phyloP scores from a whole-genome alignment of 2,888 invertebrate genomes.

The Pilophorus perplexus region DNA sequence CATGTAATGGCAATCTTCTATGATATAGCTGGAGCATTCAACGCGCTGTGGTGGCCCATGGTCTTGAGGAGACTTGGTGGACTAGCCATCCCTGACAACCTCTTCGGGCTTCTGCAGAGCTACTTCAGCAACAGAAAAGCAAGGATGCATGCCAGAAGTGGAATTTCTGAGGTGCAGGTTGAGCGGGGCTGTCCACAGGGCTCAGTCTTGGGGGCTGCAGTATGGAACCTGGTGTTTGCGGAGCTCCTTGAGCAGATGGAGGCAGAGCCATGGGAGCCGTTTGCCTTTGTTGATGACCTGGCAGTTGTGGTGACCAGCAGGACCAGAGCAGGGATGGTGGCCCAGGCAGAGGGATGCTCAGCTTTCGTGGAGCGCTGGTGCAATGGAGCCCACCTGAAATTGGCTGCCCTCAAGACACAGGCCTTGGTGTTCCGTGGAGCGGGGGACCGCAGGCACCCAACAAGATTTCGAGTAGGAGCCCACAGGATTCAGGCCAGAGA shows the following conservation, averaged over 20 bases:
- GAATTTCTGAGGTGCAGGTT: background rate
- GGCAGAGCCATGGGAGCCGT: background rate
- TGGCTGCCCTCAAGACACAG: too few relatives aligned
- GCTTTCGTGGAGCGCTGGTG: too few relatives aligned
- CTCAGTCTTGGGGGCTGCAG: background rate
- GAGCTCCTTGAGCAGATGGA: background rate
- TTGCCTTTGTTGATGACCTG: background rate
- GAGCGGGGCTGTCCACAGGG: conserved; percentile 1
- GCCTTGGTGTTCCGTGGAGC: too few relatives aligned
- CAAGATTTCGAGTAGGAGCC: too few relatives aligned
- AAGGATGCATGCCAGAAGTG: background rate
- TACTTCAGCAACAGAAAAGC: background rate
- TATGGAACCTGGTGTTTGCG: too few relatives aligned
- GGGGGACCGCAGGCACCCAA: too few relatives aligned
- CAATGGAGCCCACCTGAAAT: too few relatives aligned
- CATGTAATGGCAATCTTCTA: background rate
- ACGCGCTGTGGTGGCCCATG: conserved; percentile 1
- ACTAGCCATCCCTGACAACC: background rate
- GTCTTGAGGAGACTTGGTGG: background rate
- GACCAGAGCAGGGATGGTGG: too few relatives aligned
- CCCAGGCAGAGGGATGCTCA: too few relatives aligned
- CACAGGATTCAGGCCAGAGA: too few relatives aligned
- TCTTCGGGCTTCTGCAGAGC: background rate
- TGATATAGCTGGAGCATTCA: too few relatives aligned
- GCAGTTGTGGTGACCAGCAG: background rate